phyloP scores from a whole-genome alignment of 53 echinoderm and acorn worm species.

The Pentamera pediparva region DNA sequence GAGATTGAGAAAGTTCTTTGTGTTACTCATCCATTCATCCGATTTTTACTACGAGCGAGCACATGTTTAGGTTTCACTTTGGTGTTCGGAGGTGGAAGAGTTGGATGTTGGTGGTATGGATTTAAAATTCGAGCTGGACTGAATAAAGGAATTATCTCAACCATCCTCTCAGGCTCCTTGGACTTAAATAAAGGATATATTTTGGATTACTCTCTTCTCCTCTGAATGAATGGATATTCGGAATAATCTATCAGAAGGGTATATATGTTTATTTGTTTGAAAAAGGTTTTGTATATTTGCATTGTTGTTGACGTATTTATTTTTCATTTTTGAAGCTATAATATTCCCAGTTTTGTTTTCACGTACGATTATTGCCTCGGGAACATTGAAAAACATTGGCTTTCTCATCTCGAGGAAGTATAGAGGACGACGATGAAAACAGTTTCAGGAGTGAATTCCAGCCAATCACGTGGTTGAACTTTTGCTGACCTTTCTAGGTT shows the following conservation, averaged over 20 bases:
- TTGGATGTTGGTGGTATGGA: too few relatives aligned
- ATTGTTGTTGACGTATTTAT: not conserved
- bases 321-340: not conserved
- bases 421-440: not conserved
- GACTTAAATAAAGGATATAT: conserved; percentile 7
- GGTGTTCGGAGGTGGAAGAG: not conserved
- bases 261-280: not conserved
- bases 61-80: conserved; percentile 25
- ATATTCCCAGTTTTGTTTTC: not conserved
- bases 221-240: not conserved
- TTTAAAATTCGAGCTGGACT: not conserved
- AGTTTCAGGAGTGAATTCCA: too few relatives aligned
- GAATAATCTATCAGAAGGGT: not conserved
- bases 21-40: conserved; percentile 25
- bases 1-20: conserved; percentile 40
- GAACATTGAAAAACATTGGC: not conserved
- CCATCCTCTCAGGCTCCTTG: not conserved
- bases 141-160: not conserved
- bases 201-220: not conserved
- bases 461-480: too few relatives aligned
- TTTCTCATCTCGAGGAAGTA: not conserved
- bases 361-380: not conserved
- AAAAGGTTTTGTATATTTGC: conserved; percentile 3
- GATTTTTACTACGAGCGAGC: conserved; percentile 24
- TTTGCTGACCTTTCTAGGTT: too few relatives aligned